Evolutionary conservation across 2,888 invertebrate species (phyloP).

Genomic region (Oligia latruncula): DNA sequence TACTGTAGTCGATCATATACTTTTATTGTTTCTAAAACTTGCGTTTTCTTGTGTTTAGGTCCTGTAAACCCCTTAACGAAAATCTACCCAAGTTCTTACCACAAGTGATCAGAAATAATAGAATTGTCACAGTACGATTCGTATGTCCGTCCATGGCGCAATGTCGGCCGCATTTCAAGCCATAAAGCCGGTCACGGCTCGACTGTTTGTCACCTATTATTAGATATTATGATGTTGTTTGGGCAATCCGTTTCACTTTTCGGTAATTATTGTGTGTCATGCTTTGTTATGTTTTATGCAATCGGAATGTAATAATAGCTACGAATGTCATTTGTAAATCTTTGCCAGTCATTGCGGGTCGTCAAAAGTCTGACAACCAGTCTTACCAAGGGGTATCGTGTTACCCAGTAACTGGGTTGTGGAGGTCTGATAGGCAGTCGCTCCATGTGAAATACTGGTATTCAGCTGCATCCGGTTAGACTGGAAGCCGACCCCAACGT

Average conservation of each 20-base stretch:
- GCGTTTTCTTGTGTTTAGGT: too few species aligned
- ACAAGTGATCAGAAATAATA: constrained; percentile 54
- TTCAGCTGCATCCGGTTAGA: too few species aligned
- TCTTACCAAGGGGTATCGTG: background rate
- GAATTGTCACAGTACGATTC: constrained; percentile 65
- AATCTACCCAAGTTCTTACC: constrained; percentile 34
- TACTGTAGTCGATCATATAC: too few species aligned
- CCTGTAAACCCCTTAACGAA: background rate
- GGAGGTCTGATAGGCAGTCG: too few species aligned
- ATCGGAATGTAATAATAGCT: background rate
- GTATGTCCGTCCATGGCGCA: constrained; percentile 54
- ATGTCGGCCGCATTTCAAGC: constrained; percentile 55
- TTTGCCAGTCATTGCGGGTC: background rate
- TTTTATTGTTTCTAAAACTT: too few species aligned
- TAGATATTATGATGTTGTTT: constrained; percentile 50
- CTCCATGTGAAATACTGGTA: too few species aligned
- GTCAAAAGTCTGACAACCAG: background rate
- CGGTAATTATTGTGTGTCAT: constrained; percentile 33
- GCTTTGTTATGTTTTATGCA: constrained; percentile 25
- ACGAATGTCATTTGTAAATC: too few species aligned
- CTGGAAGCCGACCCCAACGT: too few species aligned
- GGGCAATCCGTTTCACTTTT: constrained; percentile 60
- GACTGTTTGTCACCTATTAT: constrained; percentile 63
- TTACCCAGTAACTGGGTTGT: too few species aligned
- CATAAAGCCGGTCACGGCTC: constrained; percentile 59